phyloP scores from a whole-genome alignment of 1,140 invertebrate genomes.

The Temnothorax curvispinosus region DNA sequence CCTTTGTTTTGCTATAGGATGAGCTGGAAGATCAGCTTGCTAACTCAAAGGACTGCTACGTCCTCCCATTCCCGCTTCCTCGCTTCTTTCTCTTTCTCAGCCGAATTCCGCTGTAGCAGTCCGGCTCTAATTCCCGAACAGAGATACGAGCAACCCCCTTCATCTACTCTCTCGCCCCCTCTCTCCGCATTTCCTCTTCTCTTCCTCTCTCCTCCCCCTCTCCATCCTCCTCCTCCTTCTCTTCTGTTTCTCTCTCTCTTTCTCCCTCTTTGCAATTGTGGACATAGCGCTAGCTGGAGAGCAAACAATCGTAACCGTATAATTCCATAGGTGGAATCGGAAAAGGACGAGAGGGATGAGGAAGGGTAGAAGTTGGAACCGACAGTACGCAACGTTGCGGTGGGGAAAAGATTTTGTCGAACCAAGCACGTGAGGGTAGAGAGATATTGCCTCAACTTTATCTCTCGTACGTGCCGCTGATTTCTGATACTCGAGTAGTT shows the following conservation, averaged over 20 bases:
- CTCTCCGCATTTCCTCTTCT: neutral
- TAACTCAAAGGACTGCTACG: conserved; percentile 75
- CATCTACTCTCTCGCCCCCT: neutral
- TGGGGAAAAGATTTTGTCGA: conserved; percentile 58
- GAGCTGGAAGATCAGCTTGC: conserved; percentile 77
- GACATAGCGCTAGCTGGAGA: conserved; percentile 73
- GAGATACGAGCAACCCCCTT: conserved; percentile 30
- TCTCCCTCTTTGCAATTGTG: conserved; percentile 56
- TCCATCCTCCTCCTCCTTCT: too few species aligned
- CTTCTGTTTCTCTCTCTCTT: neutral
- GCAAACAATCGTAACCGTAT: conserved; percentile 76
- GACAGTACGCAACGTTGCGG: conserved; percentile 37
- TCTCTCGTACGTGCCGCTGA: conserved; percentile 80
- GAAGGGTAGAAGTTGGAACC: conserved; percentile 25
- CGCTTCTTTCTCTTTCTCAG: conserved; percentile 61
- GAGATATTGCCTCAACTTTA: conserved; percentile 74
- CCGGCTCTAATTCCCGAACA: conserved; percentile 61
- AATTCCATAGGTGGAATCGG: conserved; percentile 69
- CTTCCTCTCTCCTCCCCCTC: neutral
- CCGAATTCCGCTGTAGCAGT: conserved; percentile 47
- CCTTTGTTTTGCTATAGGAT: conserved; percentile 78
- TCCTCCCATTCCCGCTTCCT: conserved; percentile 51
- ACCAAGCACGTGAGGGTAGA: conserved; percentile 42
- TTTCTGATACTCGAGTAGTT: conserved; percentile 65
- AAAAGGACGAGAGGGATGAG: conserved; percentile 2